Evolutionary conservation across 1,140 invertebrate species (phyloP), one percentile per base, ranked within the genome.

Genomic region (Aphelenchoides avenae): DNA sequence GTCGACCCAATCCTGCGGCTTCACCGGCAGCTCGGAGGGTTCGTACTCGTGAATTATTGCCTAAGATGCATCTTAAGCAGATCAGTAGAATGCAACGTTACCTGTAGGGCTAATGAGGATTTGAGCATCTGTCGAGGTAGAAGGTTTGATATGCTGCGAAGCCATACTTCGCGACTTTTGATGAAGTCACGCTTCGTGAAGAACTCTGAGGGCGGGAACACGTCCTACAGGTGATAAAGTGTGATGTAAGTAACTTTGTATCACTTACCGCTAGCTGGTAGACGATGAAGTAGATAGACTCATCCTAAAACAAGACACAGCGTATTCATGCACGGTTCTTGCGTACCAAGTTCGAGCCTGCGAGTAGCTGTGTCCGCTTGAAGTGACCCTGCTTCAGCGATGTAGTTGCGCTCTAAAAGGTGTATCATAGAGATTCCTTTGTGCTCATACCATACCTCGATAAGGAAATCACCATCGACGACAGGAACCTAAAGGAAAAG

Each of bases 361-460:
- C 85, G n/a, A 97, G 79, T 57, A 96, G 86, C 68, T 89, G 90
- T 15, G 88, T 89, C 74, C 89, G 89, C 78, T 96, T 96, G 79
- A 94, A 95, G 69, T 91, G 88, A 7, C 48, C 86, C 83, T 40
- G 84, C 85, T 34, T 82, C 54, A 96, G 76, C 1, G 88, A 87
- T 37, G 85, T 81, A 40, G 82, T 79, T 0, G 91, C 91, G 56
- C 84, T 83, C 76, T n/a, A n/a, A n/a, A n/a, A n/a, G n/a, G n/a
- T n/a, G n/a, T n/a, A n/a, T n/a, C n/a, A n/a, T n/a, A n/a, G n/a
- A n/a, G n/a, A n/a, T n/a, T n/a, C n/a, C n/a, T n/a, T n/a, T n/a
- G n/a, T n/a, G n/a, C n/a, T n/a, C n/a, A n/a, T n/a, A n/a, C n/a
- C n/a, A n/a, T n/a, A n/a, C n/a, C n/a, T 95, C 90, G 69, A 89